Evolutionary conservation across 1,140 invertebrate genomes (phyloP), one percentile per base, ranked within the genome.

Genomic region (Bombus balteatus): DNA sequence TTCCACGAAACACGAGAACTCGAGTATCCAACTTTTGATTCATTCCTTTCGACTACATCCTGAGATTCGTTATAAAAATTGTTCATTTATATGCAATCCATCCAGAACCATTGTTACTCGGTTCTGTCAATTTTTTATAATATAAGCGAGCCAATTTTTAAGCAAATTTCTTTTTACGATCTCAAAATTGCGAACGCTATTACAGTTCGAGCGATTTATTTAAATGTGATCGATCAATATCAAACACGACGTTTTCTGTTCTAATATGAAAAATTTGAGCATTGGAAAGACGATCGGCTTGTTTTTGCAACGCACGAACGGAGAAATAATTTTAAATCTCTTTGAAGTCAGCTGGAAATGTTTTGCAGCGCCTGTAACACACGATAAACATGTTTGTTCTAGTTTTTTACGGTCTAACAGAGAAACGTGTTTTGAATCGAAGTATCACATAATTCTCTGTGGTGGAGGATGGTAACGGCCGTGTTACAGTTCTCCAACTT

Each of bases 311-410:
- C 34, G n/a, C 37, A 25, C 65, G 39, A 13, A 3, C 39, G 53
- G 53, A 32, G 43, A 80, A 84, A 84, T 84, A 84, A 79, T 84
- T 71, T 84, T 62, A 79, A 84, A 79, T 79, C 83, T 57, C 83
- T 84, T 84, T 84, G 83, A 84, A 84, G 76, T 71, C 66, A 34
- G 47, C 80, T 81, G 83, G 53, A 39, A 72, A 79, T 80, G 77
- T 72, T 78, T 79, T 71, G 83, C 68, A 47, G 57, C 70, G 32
- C 43, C 10, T 32, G 77, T 73, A 80, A 80, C 77, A 80, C 68
- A 77, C 80, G 83, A 80, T 68, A 85, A 85, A 85, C 83, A 85
- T 85, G 83, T 85, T 85, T 85, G 83, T 85, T 85, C 83, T 85
- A 85, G 83, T 85, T 85, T 85, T 85, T 85, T 80, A 85, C 68